phyloP scores from a whole-genome alignment of 2,113 vertebrate genomes.

The sheep (Ovis aries) region ARS-UI_Ramb_v3.0 NC_056069.1:1261001-1261500 shows the following conservation, averaged over 20 bases:
- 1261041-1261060: conserved; percentile 28
- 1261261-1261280: not conserved
- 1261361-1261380: not conserved
- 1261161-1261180: not conserved
- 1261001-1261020: not conserved
- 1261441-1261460: not conserved
- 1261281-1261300: not conserved
- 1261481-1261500: not conserved
- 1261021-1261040: conserved; percentile 33
- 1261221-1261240: conserved; percentile 29
- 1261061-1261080: conserved; percentile 31
- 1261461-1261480: not conserved
- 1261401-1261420: not conserved
- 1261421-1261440: conserved; percentile 6
- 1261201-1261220: conserved; percentile 38
- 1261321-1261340: not conserved
- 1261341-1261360: conserved; percentile 34
- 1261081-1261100: conserved; percentile 53
- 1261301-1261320: not conserved
- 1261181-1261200: conserved; percentile 20
- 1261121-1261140: conserved; percentile 24
- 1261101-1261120: not conserved
- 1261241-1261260: conserved; percentile 35
- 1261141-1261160: conserved; percentile 51
- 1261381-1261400: conserved; percentile 15